A percentile compares a stretch with the other conserved stretches of the same genome.
phyloP scores from a whole-genome alignment of 2,888 invertebrate genomes.

The Thymelicus lineola region DNA sequence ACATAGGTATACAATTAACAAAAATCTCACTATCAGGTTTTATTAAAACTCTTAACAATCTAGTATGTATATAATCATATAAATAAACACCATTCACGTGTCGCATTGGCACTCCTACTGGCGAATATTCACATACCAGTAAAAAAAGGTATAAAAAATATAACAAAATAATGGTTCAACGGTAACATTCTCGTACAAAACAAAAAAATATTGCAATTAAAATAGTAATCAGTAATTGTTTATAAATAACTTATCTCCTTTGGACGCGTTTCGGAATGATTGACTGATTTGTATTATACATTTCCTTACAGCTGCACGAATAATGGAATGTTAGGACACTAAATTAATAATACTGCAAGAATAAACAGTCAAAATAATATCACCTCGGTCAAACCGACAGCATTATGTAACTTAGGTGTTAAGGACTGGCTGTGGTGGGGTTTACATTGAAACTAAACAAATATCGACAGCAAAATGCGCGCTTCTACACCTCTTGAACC shows the following conservation, averaged over 20 bases:
- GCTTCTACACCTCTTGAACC: background rate
- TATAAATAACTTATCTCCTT: slow-evolving; percentile 46
- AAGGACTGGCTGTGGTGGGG: background rate
- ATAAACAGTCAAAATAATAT: slow-evolving; percentile 14
- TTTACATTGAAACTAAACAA: background rate
- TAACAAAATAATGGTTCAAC: slow-evolving; percentile 45
- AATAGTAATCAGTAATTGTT: slow-evolving; percentile 37
- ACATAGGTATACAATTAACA: slow-evolving; percentile 53
- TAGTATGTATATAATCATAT: slow-evolving; percentile 65
- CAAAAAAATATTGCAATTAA: slow-evolving; percentile 47
- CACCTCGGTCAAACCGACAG: slow-evolving; percentile 1
- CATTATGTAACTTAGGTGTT: background rate
- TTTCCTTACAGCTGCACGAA: slow-evolving; percentile 46
- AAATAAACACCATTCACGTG: slow-evolving; percentile 62
- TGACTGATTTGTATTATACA: slow-evolving; percentile 58
- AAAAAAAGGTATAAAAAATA: slow-evolving; percentile 42
- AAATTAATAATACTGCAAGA: slow-evolving; percentile 34
- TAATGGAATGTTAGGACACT: slow-evolving; percentile 18
- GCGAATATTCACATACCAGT: slow-evolving; percentile 56
- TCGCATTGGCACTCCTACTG: slow-evolving; percentile 72
- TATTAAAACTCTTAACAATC: slow-evolving; percentile 78
- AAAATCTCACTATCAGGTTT: slow-evolving; percentile 67
- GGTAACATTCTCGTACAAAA: slow-evolving; percentile 52
- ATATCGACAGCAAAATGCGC: background rate
- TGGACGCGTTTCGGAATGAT: slow-evolving; percentile 57